A percentile compares a stretch with the other conserved stretches of the same genome.
phyloP scores from a whole-genome alignment of 2,113 vertebrate species.

The Orthochromis malagaraziensis region DNA sequence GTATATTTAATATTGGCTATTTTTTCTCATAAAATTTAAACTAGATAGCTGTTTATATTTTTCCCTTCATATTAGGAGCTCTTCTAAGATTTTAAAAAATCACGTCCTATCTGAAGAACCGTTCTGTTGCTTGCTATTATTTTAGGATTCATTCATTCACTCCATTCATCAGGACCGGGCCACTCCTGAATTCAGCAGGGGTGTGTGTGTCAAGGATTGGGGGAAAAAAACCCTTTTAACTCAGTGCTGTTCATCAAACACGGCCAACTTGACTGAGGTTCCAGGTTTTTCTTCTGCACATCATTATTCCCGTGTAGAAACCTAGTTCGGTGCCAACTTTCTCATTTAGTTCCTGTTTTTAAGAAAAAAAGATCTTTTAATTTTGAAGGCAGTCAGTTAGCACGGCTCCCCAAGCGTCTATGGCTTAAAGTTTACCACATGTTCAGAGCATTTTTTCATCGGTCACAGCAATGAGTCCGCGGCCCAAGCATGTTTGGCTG shows the following conservation, averaged over 20 bases:
- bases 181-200: neutral
- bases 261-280: conserved; percentile 4
- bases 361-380: conserved; percentile 9
- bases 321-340: conserved; percentile 76
- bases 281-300: conserved; percentile 20
- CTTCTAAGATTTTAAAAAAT: neutral
- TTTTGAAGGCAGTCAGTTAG: conserved; percentile 75
- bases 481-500: neutral
- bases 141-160: neutral
- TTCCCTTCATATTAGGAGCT: conserved; percentile 21
- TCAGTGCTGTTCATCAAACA: neutral
- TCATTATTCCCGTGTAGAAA: conserved; percentile 67
- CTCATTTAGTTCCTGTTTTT: neutral
- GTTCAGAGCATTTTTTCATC: neutral
- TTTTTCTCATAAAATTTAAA: conserved; percentile 21
- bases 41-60: conserved; percentile 29
- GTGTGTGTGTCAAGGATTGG: neutral
- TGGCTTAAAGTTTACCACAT: conserved; percentile 70
- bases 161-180: neutral
- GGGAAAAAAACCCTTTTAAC: fast-evolving
- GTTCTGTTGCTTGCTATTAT: neutral
- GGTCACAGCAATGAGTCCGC: neutral
- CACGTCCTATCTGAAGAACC: neutral
- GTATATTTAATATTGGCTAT: conserved; percentile 31
- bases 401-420: conserved; percentile 13